These are phyloP conservation scores for Laspeyria flexula DNA, from an alignment of 2,888 invertebrate species.

Conservation along the genomic window DNA sequence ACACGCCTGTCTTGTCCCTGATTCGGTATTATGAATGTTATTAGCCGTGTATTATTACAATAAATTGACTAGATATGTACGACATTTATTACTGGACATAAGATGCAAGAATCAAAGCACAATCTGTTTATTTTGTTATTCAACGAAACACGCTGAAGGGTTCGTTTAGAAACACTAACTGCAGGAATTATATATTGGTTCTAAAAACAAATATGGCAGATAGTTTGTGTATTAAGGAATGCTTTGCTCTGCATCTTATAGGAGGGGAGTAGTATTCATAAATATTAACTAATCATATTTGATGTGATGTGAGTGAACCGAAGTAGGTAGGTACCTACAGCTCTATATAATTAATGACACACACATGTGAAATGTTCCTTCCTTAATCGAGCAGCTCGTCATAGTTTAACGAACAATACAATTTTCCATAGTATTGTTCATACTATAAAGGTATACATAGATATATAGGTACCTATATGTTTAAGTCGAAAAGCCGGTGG, in stretches of 20 bases:
- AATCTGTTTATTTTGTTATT: not conserved
- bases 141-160: not conserved
- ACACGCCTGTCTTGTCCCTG: slow-evolving; percentile 38
- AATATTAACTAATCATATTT: too few species aligned
- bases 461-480: slow-evolving; percentile 25
- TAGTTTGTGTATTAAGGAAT: too few species aligned
- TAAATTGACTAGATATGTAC: slow-evolving; percentile 26
- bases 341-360: slow-evolving; percentile 9
- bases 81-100: slow-evolving; percentile 8
- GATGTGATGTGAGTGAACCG: too few species aligned
- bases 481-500: slow-evolving; percentile 70
- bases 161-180: too few species aligned
- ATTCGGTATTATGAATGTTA: slow-evolving; percentile 41
- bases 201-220: too few species aligned
- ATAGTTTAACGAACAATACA: slow-evolving; percentile 45
- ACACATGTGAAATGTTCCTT: slow-evolving; percentile 13
- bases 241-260: too few species aligned
- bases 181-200: not conserved
- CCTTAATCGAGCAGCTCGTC: slow-evolving; percentile 12
- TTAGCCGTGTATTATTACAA: slow-evolving; percentile 27
- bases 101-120: slow-evolving; percentile 1
- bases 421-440: slow-evolving; percentile 48
- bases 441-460: slow-evolving; percentile 33
- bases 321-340: too few species aligned
- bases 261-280: too few species aligned